phyloP scores from a whole-genome alignment of 2,797 vertebrate species.

The Artibeus lituratus region DNA sequence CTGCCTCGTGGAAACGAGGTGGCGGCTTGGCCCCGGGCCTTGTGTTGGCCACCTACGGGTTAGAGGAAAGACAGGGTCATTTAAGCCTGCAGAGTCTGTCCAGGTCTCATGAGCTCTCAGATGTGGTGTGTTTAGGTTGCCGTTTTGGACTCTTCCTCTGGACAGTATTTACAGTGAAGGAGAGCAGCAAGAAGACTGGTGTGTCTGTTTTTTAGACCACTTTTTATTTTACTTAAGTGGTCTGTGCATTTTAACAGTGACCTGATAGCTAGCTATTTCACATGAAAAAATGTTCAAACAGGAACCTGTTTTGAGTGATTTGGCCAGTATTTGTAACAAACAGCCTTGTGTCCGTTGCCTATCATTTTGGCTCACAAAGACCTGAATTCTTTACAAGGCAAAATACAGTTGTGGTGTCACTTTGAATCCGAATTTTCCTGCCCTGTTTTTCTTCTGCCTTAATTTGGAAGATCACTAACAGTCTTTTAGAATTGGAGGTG shows the following conservation, averaged over 20 bases:
- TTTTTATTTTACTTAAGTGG: background rate
- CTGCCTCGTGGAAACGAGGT: too few relatives aligned
- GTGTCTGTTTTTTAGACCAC: background rate
- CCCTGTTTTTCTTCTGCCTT: background rate
- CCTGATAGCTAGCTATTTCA: background rate
- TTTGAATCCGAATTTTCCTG: background rate
- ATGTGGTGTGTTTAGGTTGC: rapidly evolving
- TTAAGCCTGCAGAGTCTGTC: background rate
- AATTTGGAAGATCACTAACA: background rate
- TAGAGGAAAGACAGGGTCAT: background rate
- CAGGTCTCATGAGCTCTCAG: background rate
- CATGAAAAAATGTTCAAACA: background rate
- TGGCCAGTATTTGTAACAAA: background rate
- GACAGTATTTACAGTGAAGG: background rate
- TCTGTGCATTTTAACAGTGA: background rate
- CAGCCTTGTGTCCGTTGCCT: background rate
- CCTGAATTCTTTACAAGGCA: background rate
- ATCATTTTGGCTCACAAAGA: background rate
- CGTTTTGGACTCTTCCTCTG: background rate
- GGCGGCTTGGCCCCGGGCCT: too few relatives aligned
- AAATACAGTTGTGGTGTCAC: background rate
- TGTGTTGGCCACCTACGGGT: background rate
- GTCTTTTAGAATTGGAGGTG: background rate
- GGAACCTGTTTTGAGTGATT: background rate
- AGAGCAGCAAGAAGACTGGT: background rate